Evolutionary conservation across 1,140 invertebrate genomes (phyloP), one percentile per base, ranked within the genome.

Genomic region (Lysiphlebus fabarum): DNA sequence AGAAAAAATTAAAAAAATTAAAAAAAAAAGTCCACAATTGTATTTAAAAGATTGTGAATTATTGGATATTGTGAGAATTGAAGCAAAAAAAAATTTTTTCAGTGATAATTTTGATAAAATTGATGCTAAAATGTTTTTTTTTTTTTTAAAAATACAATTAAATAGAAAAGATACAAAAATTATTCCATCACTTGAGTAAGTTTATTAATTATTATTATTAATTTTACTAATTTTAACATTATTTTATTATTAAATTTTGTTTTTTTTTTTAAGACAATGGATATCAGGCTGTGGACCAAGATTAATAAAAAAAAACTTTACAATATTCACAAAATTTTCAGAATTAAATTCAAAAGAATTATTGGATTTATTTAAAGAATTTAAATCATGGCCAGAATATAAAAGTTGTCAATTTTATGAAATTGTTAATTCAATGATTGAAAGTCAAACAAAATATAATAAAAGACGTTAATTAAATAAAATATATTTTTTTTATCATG

Each of bases 221-320:
- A n/a, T 44, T 26, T 48, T 34, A 55, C 3, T 53, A 8, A 33
- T 26, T 48, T 43, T 17, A 43, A 54, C 55, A 62, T 42, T 8
- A 36, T 57, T 14, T 11, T 11, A 6, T 14, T 17, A 53, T 58
- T 50, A 53, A 36, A 47, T 43, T 61, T 43, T 47, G 6, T 9
- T 14, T 10, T 9, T 47, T 34, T 26, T 11, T 56, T 61, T 61
- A 14, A 78, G 75, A 67, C 67, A 71, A 38, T 80, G 74, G 74
- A 61, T 80, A 11, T 80, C 81, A 47, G 77, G 68, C n/a, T 83
- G 77, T 71, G 82, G 82, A 10, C 38, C 66, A 6, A 63, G 55
- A 57, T 61, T 83, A 6, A 77, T 83, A 56, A 43, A 61, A 34
- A 54, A 69, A 49, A 68, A 78, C 53, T 69, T 72, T 6, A 74